Evolutionary conservation across 1,140 invertebrate genomes (phyloP), one percentile per base, ranked within the genome.

Genomic region (Ips typographus): DNA sequence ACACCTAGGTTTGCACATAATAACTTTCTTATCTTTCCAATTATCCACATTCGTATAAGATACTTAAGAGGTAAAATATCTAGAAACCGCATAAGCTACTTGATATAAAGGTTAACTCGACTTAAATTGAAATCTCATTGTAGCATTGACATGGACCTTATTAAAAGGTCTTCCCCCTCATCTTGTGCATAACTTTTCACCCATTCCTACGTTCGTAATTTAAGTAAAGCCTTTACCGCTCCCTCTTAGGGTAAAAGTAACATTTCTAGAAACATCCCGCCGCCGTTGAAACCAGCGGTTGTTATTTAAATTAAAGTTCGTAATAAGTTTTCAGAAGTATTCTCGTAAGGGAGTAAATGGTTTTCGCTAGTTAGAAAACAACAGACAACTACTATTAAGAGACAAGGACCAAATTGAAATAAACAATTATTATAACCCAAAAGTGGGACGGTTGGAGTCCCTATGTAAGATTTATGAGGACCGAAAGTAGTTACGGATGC

Each of bases 251-350:
- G 40, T 3, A 41, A 63, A 63, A 56, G 61, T 52, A 70, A 64
- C 68, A 70, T 63, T 49, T 62, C 67, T 40, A 47, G 61, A 64
- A 70, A 70, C 68, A 64, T 64, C 47, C 65, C 53, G 65, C 44
- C 44, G 22, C 44, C 22, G 51, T 51, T 41, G 44, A 70, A 51
- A 40, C 60, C 43, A 40, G 68, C 68, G 62, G 73, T 73, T 73
- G 72, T 74, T 73, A 74, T 74, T 73, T 74, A 74, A 73, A 74
- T 74, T 74, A 74, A 74, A 74, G 73, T 74, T 70, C 6, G 68
- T 73, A 72, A 74, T 74, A 76, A 76, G 71, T 76, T 76, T 66
- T 65, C 61, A 68, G 69, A 76, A 76, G 74, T 76, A 76, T 76
- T 76, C 74, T 74, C 75, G 71, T 74, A 72, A 71, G 72, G 73